Evolutionary conservation across 1,140 invertebrate genomes (phyloP).

Genomic region (Phortica variegata): DNA sequence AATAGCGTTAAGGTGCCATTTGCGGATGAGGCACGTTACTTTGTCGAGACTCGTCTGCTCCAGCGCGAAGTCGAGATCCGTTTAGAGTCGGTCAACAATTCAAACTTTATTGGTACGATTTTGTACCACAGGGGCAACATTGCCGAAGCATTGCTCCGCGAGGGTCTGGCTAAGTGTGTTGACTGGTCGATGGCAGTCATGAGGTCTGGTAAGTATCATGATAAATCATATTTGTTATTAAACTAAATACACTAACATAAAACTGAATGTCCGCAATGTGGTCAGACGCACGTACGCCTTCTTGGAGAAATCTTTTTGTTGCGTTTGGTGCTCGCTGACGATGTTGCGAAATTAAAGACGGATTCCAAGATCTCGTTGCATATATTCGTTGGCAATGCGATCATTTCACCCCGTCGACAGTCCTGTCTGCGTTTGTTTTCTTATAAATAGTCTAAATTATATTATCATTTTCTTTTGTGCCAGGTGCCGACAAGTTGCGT

Average conservation of each 20-base stretch:
- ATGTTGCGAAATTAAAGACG: conserved; percentile 44
- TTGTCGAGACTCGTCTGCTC: conserved; percentile 86
- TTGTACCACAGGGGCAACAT: conserved; percentile 93
- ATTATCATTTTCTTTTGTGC: conserved; percentile 13
- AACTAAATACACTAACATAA: neutral
- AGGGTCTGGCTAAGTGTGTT: conserved; percentile 95
- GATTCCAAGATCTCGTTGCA: conserved; percentile 48
- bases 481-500: conserved; percentile 81
- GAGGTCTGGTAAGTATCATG: conserved; percentile 62
- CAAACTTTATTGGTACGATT: conserved; percentile 93
- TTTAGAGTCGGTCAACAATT: conserved; percentile 88
- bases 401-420: conserved; percentile 57
- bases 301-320: conserved; percentile 24
- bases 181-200: conserved; percentile 95
- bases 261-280: conserved; percentile 16
- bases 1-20: conserved; percentile 57
- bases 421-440: too few species aligned
- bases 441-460: neutral
- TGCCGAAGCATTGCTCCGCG: conserved; percentile 84
- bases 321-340: conserved; percentile 18
- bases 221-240: too few species aligned
- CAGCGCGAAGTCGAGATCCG: conserved; percentile 93
- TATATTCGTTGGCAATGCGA: conserved; percentile 18
- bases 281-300: conserved; percentile 16
- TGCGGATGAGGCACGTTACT: conserved; percentile 70